These are phyloP conservation scores for Epinephelus cyanopodus DNA, from an alignment of 2,113 vertebrate species.

Conservation along the genomic window DNA sequence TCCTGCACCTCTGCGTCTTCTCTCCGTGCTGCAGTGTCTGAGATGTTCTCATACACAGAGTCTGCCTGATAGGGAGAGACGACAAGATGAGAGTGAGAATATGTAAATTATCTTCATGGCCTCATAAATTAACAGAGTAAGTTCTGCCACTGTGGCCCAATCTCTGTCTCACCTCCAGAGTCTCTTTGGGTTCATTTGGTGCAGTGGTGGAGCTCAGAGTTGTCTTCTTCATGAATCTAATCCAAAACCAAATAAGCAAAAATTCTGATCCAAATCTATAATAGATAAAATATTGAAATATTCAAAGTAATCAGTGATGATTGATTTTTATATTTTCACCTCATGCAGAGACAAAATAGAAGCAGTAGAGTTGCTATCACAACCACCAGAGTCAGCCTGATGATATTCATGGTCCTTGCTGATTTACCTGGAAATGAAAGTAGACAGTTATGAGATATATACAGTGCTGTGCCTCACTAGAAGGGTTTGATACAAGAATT, in stretches of 20 bases:
- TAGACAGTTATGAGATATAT: not conserved
- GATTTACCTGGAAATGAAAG: not conserved
- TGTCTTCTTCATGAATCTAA: slow-evolving; percentile 5
- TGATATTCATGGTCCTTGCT: not conserved
- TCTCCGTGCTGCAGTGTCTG: not conserved
- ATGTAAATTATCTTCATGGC: too few relatives aligned
- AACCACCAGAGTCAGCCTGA: not conserved
- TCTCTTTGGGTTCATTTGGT: not conserved
- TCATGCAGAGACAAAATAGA: not conserved
- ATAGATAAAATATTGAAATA: not conserved
- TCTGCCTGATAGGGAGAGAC: not conserved
- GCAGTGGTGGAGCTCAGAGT: not conserved
- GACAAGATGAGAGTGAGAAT: not conserved
- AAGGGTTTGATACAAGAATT: not conserved
- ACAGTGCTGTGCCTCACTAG: not conserved
- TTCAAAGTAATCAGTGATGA: too few relatives aligned
- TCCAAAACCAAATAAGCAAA: not conserved
- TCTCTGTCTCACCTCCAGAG: slow-evolving; percentile 8
- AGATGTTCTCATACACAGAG: not conserved
- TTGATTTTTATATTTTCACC: not conserved
- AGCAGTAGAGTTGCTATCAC: not conserved
- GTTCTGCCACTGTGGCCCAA: too few relatives aligned
- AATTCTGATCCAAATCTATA: too few relatives aligned
- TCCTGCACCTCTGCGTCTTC: slow-evolving; percentile 2
- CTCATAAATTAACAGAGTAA: too few relatives aligned